A percentile compares a stretch with the other conserved stretches of the same genome.
These are phyloP conservation scores for Drosophila takahashii DNA, from an alignment of 1,140 invertebrate genomes.

Conservation along the genomic window DNA sequence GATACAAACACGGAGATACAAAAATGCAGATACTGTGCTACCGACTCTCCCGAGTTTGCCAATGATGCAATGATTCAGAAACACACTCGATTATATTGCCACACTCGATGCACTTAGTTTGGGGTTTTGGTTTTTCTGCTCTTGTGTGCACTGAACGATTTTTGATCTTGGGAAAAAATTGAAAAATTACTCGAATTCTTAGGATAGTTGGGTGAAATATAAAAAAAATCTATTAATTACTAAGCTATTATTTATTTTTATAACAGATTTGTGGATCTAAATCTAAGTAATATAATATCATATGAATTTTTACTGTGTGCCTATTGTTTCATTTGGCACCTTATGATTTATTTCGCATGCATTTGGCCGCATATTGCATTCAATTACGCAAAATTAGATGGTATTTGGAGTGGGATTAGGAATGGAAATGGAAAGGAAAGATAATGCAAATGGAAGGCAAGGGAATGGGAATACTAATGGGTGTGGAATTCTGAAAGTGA, in stretches of 20 bases:
- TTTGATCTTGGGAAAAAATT: background rate
- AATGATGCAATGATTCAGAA: slow-evolving; percentile 39
- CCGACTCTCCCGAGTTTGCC: slow-evolving; percentile 24
- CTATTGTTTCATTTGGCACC: slow-evolving; percentile 1
- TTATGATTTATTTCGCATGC: slow-evolving; percentile 22
- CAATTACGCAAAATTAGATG: slow-evolving; percentile 31
- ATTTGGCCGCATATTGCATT: slow-evolving; percentile 16
- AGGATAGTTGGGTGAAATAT: background rate
- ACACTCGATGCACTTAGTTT: slow-evolving; percentile 23
- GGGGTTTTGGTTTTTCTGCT: background rate
- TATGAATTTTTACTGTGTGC: background rate
- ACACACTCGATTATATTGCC: slow-evolving; percentile 42
- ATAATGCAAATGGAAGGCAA: background rate
- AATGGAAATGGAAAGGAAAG: slow-evolving; percentile 7
- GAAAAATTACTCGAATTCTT: background rate
- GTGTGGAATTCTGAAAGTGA: slow-evolving; percentile 61
- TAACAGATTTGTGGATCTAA: too few species aligned
- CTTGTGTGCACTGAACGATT: background rate
- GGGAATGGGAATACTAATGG: slow-evolving; percentile 25
- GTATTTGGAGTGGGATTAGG: slow-evolving; percentile 5
- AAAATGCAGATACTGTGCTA: slow-evolving; percentile 33
- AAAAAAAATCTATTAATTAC: background rate
- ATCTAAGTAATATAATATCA: background rate
- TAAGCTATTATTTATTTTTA: too few species aligned
- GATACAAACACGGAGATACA: slow-evolving; percentile 6